Percentiles rank a stretch among this genome's conserved stretches.
phyloP scores from a whole-genome alignment of 2,113 vertebrate species.

The Lepus europaeus region DNA sequence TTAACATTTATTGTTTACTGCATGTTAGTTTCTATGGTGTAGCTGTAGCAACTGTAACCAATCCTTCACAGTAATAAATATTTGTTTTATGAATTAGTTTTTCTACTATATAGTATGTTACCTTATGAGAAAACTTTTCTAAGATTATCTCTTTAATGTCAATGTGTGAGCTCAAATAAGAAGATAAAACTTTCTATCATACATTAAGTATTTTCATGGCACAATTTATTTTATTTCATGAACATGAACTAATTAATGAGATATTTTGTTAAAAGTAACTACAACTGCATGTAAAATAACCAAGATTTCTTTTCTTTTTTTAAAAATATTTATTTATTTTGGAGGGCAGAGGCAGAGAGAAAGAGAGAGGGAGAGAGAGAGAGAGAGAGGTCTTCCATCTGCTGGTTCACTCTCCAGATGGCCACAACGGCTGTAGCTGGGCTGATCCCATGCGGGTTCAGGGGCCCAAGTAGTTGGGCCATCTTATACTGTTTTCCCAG shows the following conservation, averaged over 20 bases:
- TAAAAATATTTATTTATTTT: no score
- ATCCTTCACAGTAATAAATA: not conserved
- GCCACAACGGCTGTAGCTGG: no score
- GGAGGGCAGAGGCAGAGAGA: no score
- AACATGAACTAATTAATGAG: constrained; percentile 4
- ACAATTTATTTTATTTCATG: constrained; percentile 53
- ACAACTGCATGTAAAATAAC: not conserved
- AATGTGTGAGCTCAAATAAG: not conserved
- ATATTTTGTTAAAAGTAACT: not conserved
- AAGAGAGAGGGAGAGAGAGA: no score
- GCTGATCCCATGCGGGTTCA: no score
- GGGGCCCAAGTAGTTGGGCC: no score
- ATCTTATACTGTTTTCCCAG: no score
- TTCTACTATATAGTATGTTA: not conserved
- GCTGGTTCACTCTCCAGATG: no score
- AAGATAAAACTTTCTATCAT: not conserved
- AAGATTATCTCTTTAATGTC: constrained; percentile 13
- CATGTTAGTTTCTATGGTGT: not conserved
- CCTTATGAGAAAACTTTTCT: not conserved
- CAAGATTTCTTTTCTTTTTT: no score
- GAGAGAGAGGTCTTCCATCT: no score
- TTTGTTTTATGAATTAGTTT: not conserved
- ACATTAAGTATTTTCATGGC: not conserved
- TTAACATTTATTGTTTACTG: not conserved
- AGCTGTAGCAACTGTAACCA: not conserved